A percentile compares a stretch with the other conserved stretches of the same genome.
These are phyloP conservation scores for Chroicocephalus ridibundus DNA, from an alignment of 2,113 vertebrate species.

Conservation along the genomic window DNA sequence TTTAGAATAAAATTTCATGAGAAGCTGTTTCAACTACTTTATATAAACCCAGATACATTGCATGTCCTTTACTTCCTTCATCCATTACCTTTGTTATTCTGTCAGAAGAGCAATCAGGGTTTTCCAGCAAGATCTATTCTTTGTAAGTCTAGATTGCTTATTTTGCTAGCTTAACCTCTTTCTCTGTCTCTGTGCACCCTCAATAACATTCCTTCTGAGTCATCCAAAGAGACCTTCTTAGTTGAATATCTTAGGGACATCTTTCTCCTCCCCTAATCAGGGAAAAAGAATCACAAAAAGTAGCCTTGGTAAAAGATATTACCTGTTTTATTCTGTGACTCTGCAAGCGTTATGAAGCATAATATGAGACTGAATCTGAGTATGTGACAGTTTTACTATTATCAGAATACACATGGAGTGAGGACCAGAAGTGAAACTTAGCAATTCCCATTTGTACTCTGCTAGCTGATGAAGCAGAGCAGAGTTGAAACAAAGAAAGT, in stretches of 20 bases:
- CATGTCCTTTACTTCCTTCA: not conserved
- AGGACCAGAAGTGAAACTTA: not conserved
- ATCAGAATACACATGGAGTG: not conserved
- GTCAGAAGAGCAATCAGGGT: not conserved
- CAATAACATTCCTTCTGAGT: not conserved
- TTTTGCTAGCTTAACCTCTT: not conserved
- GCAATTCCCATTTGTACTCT: not conserved
- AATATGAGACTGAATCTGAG: not conserved
- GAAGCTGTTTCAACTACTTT: not conserved
- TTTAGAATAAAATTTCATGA: not conserved
- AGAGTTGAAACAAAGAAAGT: constrained; percentile 1
- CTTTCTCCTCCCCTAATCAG: not conserved
- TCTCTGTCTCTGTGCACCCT: not conserved
- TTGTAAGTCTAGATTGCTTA: not conserved
- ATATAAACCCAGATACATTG: not conserved
- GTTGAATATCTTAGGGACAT: not conserved
- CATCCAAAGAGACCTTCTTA: not conserved
- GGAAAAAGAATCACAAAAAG: not conserved
- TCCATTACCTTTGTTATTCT: not conserved
- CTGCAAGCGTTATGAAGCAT: not conserved
- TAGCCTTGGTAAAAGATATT: not conserved
- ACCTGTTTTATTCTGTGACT: not conserved
- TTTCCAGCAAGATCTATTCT: not conserved
- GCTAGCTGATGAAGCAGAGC: not conserved
- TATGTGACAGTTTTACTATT: not conserved